A percentile compares a stretch with the other conserved stretches of the same genome.
Conservation (phyloP, 2,797 vertebrate genomes). For the Thunnus albacares region DNA sequence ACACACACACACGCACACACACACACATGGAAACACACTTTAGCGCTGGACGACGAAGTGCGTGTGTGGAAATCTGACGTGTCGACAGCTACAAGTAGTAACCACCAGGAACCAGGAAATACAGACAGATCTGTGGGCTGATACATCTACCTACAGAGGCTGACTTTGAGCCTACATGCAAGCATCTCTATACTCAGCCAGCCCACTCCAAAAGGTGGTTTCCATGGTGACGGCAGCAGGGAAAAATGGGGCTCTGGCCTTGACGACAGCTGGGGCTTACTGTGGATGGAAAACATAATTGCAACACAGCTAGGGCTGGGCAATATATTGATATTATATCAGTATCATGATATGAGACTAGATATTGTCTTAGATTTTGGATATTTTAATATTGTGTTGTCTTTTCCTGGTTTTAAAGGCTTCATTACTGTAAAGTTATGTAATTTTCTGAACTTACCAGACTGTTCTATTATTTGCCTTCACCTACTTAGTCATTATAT, state of each 20-base stretch:
- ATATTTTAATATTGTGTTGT: too few species aligned
- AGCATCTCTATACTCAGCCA: conserved; percentile 35
- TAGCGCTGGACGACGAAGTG: conserved; percentile 1
- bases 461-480: too few species aligned
- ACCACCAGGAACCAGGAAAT: conserved; percentile 58
- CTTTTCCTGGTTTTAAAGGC: too few species aligned
- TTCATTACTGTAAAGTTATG: too few species aligned
- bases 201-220: conserved; percentile 54
- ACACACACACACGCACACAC: conserved; percentile 35
- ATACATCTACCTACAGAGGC: conserved; percentile 43
- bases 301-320: not conserved
- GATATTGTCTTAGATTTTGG: too few species aligned
- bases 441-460: too few species aligned
- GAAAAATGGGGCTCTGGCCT: conserved; percentile 21
- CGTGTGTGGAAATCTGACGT: conserved; percentile 21
- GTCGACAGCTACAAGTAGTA: conserved; percentile 69
- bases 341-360: too few species aligned
- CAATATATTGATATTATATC: too few species aligned
- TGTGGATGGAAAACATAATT: conserved; percentile 35
- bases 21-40: conserved; percentile 28
- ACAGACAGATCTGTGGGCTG: conserved; percentile 59
- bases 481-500: not conserved
- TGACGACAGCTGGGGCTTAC: conserved; percentile 50
- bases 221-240: conserved; percentile 47
- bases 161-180: conserved; percentile 33